Base-by-base conservation (phyloP, 2,888 invertebrate genomes). In the Plebejus anna region DNA sequence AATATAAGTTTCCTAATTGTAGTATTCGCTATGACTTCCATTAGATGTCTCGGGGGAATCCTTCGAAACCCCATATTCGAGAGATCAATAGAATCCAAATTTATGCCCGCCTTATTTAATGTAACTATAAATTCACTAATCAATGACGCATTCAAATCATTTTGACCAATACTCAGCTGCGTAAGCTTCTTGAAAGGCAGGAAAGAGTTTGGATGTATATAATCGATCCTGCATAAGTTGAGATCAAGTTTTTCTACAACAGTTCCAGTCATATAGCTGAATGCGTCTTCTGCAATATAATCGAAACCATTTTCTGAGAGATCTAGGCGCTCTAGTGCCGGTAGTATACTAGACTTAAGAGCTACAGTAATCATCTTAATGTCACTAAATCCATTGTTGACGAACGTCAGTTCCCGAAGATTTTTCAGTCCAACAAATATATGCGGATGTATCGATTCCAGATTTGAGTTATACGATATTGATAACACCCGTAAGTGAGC, bases 241-340 rank as follows among this genome's bases (percentile, higher is more conserved):
- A 95, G 82, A 81, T 93, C 91, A 4, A 95, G 84, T 81, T 90
- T 92, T 77, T 86, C 84, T 55, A 95, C 81, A 1, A 78, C 78
- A 1, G 92, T 90, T 4, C 92, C 94, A 75, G 81, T 81, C 94
- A 95, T 94, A 0, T 90, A 83, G 16, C 79, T 75, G 79, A 95
- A 95, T 71, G 94, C 91, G 28, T 88, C 79, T 78, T 89, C 85
- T 0, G 85, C 80, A 11, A 96, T 91, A 3, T 80, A 81, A 77
- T 89, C 88, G 70, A 95, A 94, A 4, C 86, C 84, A 82, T 95
- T 95, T 83, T 95, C 94, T 61, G 94, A 94, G 77, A 95, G 82
- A 79, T 94, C 92, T 42, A 95, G 83, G 75, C 87, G 88, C 78
- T 80, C 83, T 6, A 96, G 80, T 0, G 87, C 87, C 1, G 95